phyloP scores from a whole-genome alignment of 2,113 vertebrate genomes.

The Climacteris rufus region DNA sequence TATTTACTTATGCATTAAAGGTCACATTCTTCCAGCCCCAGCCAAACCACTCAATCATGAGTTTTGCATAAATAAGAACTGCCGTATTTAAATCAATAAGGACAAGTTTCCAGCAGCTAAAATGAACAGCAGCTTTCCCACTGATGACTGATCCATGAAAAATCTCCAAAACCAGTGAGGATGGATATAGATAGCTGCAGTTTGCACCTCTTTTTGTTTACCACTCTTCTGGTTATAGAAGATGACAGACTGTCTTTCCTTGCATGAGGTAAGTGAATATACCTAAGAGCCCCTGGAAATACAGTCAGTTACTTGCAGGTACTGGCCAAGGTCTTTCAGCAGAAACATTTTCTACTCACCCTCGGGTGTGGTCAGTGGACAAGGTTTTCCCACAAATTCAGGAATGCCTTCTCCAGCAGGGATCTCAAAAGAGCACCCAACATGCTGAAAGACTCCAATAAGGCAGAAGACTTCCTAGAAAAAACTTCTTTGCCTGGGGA shows the following conservation, averaged over 20 bases:
- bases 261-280: neutral
- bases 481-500: neutral
- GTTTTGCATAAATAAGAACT: neutral
- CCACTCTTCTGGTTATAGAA: neutral
- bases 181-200: neutral
- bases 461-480: slow-evolving; percentile 55
- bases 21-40: neutral
- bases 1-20: slow-evolving; percentile 28
- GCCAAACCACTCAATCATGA: neutral
- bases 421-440: slow-evolving; percentile 48
- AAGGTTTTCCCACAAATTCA: slow-evolving; percentile 71
- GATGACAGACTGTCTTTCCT: neutral
- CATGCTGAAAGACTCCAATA: slow-evolving; percentile 64
- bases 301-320: neutral
- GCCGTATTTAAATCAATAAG: neutral
- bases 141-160: neutral
- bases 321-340: neutral
- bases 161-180: neutral
- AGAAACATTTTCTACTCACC: slow-evolving; percentile 16
- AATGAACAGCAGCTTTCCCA: neutral
- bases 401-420: slow-evolving; percentile 65
- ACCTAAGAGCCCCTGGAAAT: neutral
- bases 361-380: slow-evolving; percentile 17
- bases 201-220: neutral
- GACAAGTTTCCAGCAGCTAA: neutral